Conservation (phyloP, 2,797 vertebrate species). For the Sebastes cheni region DNA sequence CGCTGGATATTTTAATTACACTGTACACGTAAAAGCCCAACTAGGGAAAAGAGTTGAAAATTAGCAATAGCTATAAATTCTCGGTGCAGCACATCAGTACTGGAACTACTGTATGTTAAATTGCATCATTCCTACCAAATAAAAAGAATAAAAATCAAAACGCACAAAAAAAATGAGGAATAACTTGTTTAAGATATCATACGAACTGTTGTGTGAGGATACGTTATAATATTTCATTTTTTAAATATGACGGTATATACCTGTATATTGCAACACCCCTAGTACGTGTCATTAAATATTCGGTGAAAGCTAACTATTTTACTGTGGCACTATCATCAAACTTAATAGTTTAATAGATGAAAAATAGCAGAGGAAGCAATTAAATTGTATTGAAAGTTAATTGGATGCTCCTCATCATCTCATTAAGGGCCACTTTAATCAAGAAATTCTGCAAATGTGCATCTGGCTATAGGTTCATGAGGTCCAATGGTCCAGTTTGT, state of each 20-base stretch:
- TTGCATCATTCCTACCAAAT: too few relatives aligned
- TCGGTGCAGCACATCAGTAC: too few relatives aligned
- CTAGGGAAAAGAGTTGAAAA: too few relatives aligned
- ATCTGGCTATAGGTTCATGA: slow-evolving; percentile 7
- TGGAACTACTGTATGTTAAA: too few relatives aligned
- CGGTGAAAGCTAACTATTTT: not conserved
- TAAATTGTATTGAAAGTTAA: slow-evolving; percentile 16
- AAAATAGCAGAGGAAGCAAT: not conserved
- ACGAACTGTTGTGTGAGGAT: too few relatives aligned
- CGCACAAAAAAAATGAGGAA: too few relatives aligned
- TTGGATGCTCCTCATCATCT: slow-evolving; percentile 6
- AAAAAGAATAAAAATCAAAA: too few relatives aligned
- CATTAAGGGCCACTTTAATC: slow-evolving; percentile 27
- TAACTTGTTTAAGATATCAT: too few relatives aligned
- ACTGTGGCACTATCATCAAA: not conserved
- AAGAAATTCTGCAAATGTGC: slow-evolving; percentile 9
- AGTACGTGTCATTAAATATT: not conserved
- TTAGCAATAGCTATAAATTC: too few relatives aligned
- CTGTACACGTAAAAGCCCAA: too few relatives aligned
- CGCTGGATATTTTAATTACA: too few relatives aligned
- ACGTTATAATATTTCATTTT: too few relatives aligned
- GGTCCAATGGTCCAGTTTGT: slow-evolving; percentile 3
- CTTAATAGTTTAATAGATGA: slow-evolving; percentile 12
- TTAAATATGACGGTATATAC: not conserved
- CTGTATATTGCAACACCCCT: not conserved